phyloP scores from a whole-genome alignment of 2,797 vertebrate genomes.

The Acrossocheilus fasciatus region DNA sequence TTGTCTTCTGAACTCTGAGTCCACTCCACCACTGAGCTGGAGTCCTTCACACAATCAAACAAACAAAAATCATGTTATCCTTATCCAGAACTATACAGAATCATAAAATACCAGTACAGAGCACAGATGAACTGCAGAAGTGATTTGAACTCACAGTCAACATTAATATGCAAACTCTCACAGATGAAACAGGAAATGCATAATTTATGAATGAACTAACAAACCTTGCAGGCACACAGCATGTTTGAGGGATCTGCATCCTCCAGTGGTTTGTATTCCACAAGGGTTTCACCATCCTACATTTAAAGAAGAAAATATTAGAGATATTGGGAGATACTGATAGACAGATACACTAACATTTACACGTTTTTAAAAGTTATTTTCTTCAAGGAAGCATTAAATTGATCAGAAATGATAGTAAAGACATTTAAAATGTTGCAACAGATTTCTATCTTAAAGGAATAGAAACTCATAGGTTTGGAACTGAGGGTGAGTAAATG shows the following conservation, averaged over 20 bases:
- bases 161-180: neutral
- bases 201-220: neutral
- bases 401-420: neutral
- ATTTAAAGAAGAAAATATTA: slow-evolving; percentile 49
- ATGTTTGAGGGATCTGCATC: slow-evolving; percentile 93
- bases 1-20: slow-evolving; percentile 83
- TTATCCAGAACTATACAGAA: neutral
- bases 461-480: neutral
- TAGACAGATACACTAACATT: neutral
- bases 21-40: slow-evolving; percentile 96
- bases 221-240: slow-evolving; percentile 93
- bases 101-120: neutral
- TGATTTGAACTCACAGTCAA: neutral
- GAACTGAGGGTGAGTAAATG: neutral
- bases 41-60: slow-evolving; percentile 80
- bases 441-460: neutral
- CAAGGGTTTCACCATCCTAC: slow-evolving; percentile 88
- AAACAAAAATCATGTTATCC: neutral
- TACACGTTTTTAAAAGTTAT: neutral
- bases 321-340: neutral
- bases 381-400: neutral
- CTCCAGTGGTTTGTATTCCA: slow-evolving; percentile 92
- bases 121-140: neutral
- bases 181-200: slow-evolving; percentile 5
- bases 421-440: neutral